These are phyloP conservation scores for Nesoenas mayeri DNA, from an alignment of 2,113 vertebrate species.

Conservation along the genomic window DNA sequence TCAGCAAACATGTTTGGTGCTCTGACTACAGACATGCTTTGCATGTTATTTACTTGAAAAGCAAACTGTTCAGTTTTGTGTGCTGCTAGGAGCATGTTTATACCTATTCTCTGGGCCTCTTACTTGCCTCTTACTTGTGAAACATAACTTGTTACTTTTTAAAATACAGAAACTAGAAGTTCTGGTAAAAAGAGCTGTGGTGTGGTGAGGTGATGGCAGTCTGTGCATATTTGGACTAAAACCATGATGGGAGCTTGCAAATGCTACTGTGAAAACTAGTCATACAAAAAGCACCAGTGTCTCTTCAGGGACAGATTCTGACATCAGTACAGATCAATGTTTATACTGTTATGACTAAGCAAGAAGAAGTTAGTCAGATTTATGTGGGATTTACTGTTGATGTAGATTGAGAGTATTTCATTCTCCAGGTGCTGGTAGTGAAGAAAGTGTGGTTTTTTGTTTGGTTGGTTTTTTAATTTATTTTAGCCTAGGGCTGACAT, in stretches of 20 bases:
- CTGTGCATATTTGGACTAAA: background rate
- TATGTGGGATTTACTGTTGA: background rate
- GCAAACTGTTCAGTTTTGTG: background rate
- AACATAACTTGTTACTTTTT: background rate
- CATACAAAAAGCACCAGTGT: background rate
- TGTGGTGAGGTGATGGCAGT: background rate
- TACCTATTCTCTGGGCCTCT: background rate
- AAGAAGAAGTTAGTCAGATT: background rate
- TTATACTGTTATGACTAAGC: background rate
- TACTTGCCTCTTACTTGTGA: background rate
- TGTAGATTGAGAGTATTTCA: background rate
- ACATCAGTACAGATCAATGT: background rate
- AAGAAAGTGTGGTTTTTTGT: background rate
- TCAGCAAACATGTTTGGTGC: background rate
- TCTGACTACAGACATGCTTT: background rate
- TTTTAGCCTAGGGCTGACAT: background rate
- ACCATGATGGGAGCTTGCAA: background rate
- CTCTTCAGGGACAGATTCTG: background rate
- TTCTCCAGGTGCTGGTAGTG: background rate
- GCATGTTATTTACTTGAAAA: background rate
- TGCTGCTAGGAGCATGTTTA: background rate
- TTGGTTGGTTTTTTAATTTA: background rate
- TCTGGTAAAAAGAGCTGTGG: background rate
- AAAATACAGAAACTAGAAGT: background rate
- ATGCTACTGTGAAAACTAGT: background rate